phyloP scores from a whole-genome alignment of 2,888 invertebrate genomes.

The Andrena minutula region DNA sequence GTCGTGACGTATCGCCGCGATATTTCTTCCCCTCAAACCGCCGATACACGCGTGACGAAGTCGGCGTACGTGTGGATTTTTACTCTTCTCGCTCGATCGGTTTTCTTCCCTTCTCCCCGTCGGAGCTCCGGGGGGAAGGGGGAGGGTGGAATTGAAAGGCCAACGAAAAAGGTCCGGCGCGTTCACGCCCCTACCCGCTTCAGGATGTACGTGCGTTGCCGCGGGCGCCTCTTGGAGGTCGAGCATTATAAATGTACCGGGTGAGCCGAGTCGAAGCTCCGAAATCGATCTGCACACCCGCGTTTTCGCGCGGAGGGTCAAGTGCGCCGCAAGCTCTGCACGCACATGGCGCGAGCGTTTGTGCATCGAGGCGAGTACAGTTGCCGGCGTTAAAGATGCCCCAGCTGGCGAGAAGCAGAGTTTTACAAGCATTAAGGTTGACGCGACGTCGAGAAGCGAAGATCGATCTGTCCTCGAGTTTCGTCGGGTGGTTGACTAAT shows the following conservation, averaged over 20 bases:
- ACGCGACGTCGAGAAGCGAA: constrained; percentile 60
- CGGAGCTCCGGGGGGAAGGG: constrained; percentile 16
- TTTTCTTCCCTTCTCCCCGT: constrained; percentile 35
- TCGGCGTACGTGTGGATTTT: constrained; percentile 53
- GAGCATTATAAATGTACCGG: constrained; percentile 73
- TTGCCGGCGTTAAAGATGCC: constrained; percentile 19
- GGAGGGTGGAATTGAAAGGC: constrained; percentile 74
- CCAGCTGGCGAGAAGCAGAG: constrained; percentile 17
- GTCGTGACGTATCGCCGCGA: constrained; percentile 63
- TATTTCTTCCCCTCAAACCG: constrained; percentile 47
- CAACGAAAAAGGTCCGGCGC: constrained; percentile 71
- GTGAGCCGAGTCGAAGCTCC: constrained; percentile 63
- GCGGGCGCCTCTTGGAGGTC: constrained; percentile 64
- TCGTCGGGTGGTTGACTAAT: constrained; percentile 70
- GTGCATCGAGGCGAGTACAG: not conserved
- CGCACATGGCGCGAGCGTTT: constrained; percentile 5
- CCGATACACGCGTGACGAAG: constrained; percentile 42
- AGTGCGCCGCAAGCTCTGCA: constrained; percentile 56
- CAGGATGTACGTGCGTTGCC: constrained; percentile 70
- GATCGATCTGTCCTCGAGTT: constrained; percentile 71
- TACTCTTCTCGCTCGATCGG: constrained; percentile 57
- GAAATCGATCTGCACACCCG: constrained; percentile 67
- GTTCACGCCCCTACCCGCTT: constrained; percentile 71
- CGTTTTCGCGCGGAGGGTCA: constrained; percentile 64
- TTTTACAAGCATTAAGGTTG: constrained; percentile 57